These are phyloP conservation scores for Aurelia coerulea DNA, from an alignment of 30 jellyfish, hydroid and myxozoan genomes.

Conservation along the genomic window DNA sequence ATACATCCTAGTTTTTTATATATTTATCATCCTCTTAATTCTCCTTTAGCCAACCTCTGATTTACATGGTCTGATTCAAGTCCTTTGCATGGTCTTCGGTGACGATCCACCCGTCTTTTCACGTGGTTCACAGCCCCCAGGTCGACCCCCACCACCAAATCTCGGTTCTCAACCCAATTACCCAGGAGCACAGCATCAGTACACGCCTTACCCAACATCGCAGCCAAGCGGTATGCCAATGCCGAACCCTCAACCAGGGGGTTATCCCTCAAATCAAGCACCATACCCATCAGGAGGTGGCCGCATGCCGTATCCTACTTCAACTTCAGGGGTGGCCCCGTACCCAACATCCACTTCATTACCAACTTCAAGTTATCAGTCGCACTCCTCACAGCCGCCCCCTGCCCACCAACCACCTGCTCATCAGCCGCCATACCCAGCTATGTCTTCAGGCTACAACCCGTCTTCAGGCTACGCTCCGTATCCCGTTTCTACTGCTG, in stretches of 20 bases:
- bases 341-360: constrained; percentile 35
- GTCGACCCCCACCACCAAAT: constrained; percentile 81
- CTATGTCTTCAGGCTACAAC: constrained; percentile 8
- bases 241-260: constrained; percentile 62
- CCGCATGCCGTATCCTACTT: constrained; percentile 43
- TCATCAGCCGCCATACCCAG: constrained; percentile 54
- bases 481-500: constrained; percentile 5
- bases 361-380: constrained; percentile 58
- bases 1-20: too few species aligned
- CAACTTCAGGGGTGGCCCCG: constrained; percentile 21
- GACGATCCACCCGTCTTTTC: constrained; percentile 93
- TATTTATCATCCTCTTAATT: too few species aligned
- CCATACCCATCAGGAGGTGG: constrained; percentile 44
- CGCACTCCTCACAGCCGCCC: constrained; percentile 36
- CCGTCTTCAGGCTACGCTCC: constrained; percentile 9
- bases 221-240: constrained; percentile 89
- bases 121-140: constrained; percentile 39
- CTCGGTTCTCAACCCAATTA: constrained; percentile 26
- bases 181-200: constrained; percentile 48
- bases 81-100: constrained; percentile 72
- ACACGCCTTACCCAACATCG: constrained; percentile 74
- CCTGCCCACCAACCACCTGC: constrained; percentile 44
- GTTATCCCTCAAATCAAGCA: constrained; percentile 23
- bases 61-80: constrained; percentile 55
- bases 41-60: constrained; percentile 67